phyloP scores from a whole-genome alignment of 1,140 invertebrate genomes.

The Agraylea sexmaculata region DNA sequence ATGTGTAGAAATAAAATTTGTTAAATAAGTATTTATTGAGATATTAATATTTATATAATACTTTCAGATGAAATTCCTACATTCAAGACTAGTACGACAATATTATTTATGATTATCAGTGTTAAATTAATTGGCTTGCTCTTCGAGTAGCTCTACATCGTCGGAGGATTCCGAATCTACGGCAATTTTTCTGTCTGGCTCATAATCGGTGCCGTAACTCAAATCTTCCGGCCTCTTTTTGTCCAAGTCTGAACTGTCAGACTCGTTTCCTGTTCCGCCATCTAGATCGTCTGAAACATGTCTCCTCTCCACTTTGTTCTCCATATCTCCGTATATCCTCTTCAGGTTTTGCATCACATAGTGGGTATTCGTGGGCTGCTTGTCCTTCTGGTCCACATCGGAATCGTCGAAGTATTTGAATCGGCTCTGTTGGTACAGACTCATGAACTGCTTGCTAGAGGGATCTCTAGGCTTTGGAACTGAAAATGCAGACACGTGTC shows the following conservation, averaged over 20 bases:
- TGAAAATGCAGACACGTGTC: constrained; percentile 53
- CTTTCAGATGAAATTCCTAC: not conserved
- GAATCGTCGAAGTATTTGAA: constrained; percentile 18
- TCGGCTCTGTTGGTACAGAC: constrained; percentile 17
- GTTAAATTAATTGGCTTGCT: no score
- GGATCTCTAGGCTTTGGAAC: constrained; percentile 39
- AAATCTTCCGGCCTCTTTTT: constrained; percentile 20
- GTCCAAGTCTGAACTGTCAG: constrained; percentile 16
- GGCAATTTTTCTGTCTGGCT: constrained; percentile 24
- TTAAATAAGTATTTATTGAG: not conserved
- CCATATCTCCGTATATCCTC: constrained; percentile 38
- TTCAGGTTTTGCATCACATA: constrained; percentile 43
- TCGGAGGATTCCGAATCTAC: constrained; percentile 23
- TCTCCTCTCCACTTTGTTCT: no score
- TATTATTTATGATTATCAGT: no score
- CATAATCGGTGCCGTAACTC: constrained; percentile 25
- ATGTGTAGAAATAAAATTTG: not conserved
- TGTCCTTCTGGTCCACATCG: constrained; percentile 14
- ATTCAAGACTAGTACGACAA: not conserved
- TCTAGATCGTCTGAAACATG: no score
- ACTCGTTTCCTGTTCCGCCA: no score
- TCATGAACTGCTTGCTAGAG: constrained; percentile 10
- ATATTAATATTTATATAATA: not conserved
- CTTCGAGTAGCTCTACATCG: constrained; percentile 19
- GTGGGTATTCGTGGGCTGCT: constrained; percentile 33